Evolutionary conservation across 2,113 vertebrate genomes (phyloP).

Genomic region (Gavialis gangeticus): DNA sequence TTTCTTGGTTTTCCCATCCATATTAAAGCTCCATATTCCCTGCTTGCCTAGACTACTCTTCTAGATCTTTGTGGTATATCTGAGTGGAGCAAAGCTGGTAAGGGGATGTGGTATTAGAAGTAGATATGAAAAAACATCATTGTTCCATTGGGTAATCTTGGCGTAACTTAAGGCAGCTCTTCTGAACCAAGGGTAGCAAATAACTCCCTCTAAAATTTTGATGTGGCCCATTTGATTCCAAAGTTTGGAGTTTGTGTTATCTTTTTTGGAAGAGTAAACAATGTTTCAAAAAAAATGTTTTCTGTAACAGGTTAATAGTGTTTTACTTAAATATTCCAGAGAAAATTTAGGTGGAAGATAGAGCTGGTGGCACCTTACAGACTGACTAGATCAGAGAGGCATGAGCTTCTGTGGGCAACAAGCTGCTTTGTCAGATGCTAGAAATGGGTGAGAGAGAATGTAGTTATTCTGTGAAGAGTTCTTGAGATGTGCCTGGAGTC

Average conservation of each 20-base stretch:
- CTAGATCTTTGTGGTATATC: not conserved
- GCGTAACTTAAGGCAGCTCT: not conserved
- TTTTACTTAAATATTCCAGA: not conserved
- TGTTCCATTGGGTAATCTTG: not conserved
- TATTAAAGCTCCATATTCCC: not conserved
- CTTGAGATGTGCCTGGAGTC: not conserved
- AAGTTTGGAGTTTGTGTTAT: not conserved
- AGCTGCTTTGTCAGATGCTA: no score
- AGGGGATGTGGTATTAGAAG: not conserved
- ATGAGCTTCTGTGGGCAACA: no score
- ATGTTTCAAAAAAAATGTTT: not conserved
- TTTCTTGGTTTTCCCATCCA: not conserved
- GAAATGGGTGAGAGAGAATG: not conserved
- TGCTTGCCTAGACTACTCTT: not conserved
- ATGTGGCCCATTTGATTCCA: not conserved
- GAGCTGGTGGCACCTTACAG: no score
- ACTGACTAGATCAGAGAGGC: no score
- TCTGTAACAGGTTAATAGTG: not conserved
- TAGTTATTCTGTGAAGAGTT: not conserved
- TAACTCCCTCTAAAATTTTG: not conserved
- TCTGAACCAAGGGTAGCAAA: not conserved
- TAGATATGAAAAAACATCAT: not conserved
- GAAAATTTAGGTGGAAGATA: not conserved
- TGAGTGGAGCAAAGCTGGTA: not conserved
- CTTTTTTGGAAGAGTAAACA: not conserved